Conservation (phyloP, 1,140 invertebrate genomes). For the Drosophila nigrodunni region DNA sequence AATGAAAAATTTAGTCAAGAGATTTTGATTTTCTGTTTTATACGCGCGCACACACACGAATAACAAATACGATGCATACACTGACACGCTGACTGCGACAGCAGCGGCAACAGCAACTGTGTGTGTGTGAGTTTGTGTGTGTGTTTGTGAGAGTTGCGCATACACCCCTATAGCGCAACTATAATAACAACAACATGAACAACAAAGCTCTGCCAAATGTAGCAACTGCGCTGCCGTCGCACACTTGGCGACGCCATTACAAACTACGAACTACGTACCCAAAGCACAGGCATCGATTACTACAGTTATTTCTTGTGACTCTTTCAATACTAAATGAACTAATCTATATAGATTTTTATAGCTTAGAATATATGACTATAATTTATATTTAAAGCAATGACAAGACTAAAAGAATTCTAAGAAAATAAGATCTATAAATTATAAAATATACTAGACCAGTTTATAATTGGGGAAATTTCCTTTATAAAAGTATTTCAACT, state of each 20-base stretch:
- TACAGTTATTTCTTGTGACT: slow-evolving; percentile 7
- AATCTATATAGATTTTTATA: slow-evolving; percentile 12
- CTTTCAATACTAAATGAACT: slow-evolving; percentile 1
- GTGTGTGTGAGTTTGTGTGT: slow-evolving; percentile 28
- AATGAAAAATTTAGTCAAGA: slow-evolving; percentile 85
- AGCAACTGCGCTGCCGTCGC: slow-evolving; percentile 38
- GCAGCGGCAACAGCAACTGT: slow-evolving; percentile 1
- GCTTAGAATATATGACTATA: slow-evolving; percentile 15
- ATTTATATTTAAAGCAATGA: slow-evolving; percentile 27
- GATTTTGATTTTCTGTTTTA: slow-evolving; percentile 85
- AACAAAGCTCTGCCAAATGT: slow-evolving; percentile 52
- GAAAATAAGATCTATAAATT: background rate
- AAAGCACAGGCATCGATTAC: slow-evolving; percentile 45
- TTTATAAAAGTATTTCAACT: background rate
- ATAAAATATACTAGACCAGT: background rate
- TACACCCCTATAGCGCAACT: slow-evolving; percentile 55
- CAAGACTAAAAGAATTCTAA: background rate
- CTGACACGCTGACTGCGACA: slow-evolving; percentile 13
- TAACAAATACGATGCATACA: slow-evolving; percentile 54
- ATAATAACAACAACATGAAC: slow-evolving; percentile 15
- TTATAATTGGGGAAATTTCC: background rate
- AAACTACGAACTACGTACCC: slow-evolving; percentile 26
- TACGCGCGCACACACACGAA: slow-evolving; percentile 65
- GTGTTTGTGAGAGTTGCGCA: slow-evolving; percentile 38
- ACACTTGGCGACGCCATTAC: slow-evolving; percentile 59